Base-by-base conservation (phyloP, 2,888 invertebrate genomes). In the Diloba caeruleocephala region DNA sequence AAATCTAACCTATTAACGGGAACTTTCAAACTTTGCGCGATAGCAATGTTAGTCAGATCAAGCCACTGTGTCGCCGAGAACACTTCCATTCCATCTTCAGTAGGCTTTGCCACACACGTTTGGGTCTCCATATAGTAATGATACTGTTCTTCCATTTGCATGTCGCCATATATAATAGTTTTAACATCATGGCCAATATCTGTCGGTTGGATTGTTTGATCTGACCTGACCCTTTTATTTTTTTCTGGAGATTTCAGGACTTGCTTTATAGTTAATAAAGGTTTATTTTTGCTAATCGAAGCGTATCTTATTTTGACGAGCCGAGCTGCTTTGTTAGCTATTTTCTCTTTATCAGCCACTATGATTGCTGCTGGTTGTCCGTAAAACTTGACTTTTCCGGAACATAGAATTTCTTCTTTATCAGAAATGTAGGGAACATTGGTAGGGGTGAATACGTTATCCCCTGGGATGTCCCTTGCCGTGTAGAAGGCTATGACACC, bases 71-170 rank as follows among this genome's bases (percentile, higher is more conserved):
- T 88, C 0, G 95, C 74, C 0, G 95, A 84, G 73, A 92, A 94
- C 1, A 97, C 94, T 60, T 96, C 94, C 66, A 96, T 82, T 0
- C 96, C 96, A 78, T 96, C 96, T 77, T 97, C 97, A 0, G 89
- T 91, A 0, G 96, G 97, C 19, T 94, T 81, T 14, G 95, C 94
- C 0, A 95, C 91, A 74, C 95, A 95, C 0, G 92, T 92, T 56
- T 96, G 95, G 0, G 95, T 94, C 79, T 97, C 97, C 96, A 97
- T 96, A 10, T 94, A 94, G 64, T 95, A 96, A 82, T 97, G 97
- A 75, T 96, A 96, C 75, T 97, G 97, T 8, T 91, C 82, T 9
- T 94, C 94, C 42, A 94, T 81, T 21, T 93, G 86, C 29, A 94
- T 88, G 10, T 82, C 87, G 0, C 96, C 96, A 56, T 71, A 79